Base-by-base conservation (phyloP, 64 coral and sea anemone genomes). In the Dendrophyllia cribrosa region DNA sequence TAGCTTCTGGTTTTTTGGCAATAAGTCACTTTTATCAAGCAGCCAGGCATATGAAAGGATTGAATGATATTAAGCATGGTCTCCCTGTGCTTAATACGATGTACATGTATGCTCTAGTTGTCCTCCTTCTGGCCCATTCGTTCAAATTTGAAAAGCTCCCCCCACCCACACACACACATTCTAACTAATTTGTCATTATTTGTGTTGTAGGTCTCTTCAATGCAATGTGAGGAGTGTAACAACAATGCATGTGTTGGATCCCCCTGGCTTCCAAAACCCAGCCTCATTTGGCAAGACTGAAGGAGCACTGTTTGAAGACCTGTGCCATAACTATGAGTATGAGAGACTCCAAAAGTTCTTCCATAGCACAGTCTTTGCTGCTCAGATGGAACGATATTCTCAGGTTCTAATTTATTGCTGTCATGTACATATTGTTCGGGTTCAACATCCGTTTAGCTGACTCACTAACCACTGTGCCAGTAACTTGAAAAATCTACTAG, bases 271-370 rank as follows among this genome's bases (percentile, higher is more conserved):
- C 52, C 94, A 95, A n/a, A 95, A 98, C 66, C 87, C 97, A 6
- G 81, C 87, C 3, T 88, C 94, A 9, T 63, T 64, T 10, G 76
- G 85, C 45, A 92, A 91, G 51, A 63, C 75, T n/a, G 78, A 89
- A 3, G 96, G 94, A 8, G 97, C 97, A 12, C 46, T 88, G 70
- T 98, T 98, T 88, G 88, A 98, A 21, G 97, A 98, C 34, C 69
- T 98, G 12, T 98, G 97, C 58, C 97, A 98, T 70, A 98, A 98
- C 70, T 98, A 98, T 20, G 90, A 96, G 83, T 90, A 89, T 75
- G 97, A 98, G 52, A 88, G 97, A 63, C 83, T 98, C 7, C 97
- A 98, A 34, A 98, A 98, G 76, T 98, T 98, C 71, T 98, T 98
- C 89, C 97, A 98, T 16, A 79, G 90, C 66, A 98, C 94, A 4